Base-by-base conservation (phyloP, 2,888 invertebrate species). In the Chalcis sispes region DNA sequence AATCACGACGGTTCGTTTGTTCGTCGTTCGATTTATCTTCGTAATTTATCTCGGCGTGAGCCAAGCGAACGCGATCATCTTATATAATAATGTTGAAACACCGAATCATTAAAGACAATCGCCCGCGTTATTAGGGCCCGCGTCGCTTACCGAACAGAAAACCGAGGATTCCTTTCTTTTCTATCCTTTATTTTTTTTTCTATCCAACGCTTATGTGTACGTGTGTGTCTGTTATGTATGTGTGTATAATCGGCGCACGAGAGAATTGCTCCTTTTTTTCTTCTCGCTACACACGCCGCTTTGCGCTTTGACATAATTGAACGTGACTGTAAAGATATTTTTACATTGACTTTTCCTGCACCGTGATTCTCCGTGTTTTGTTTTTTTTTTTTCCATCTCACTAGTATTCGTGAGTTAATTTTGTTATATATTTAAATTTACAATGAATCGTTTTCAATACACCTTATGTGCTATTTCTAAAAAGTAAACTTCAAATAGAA, bases 41-140 rank as follows among this genome's bases (percentile, higher is more conserved):
- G 64, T 32, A 72, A 72, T 72, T 72, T 72, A 72, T 72, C 72
- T 72, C 32, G 36, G 25, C 10, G 15, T 50, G 46, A 18, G 48
- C 36, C 29, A 58, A 10, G 2, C 20, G 15, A 25, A 52, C 58
- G 71, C 56, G 71, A 72, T 72, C 64, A 72, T 64, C 64, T 64
- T 72, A 64, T 72, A 72, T 72, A 64, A 72, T 72, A n/a, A 23
- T 56, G 64, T 46, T 56, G 72, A 64, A 72, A 72, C 46, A 36
- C 54, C 36, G 72, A 72, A 72, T 72, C 64, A 48, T 64, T 56
- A 72, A 72, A 72, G 72, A 64, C 72, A 72, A 72, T 72, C 72
- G 64, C 56, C n/a, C n/a, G n/a, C n/a, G n/a, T n/a, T n/a, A 64
- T 72, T 72, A 72, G 64, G 29, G 72, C 46, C 72, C 56, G 72